These are phyloP conservation scores for Oreochromis niloticus DNA, from an alignment of 2,113 vertebrate genomes.

Conservation along the genomic window DNA sequence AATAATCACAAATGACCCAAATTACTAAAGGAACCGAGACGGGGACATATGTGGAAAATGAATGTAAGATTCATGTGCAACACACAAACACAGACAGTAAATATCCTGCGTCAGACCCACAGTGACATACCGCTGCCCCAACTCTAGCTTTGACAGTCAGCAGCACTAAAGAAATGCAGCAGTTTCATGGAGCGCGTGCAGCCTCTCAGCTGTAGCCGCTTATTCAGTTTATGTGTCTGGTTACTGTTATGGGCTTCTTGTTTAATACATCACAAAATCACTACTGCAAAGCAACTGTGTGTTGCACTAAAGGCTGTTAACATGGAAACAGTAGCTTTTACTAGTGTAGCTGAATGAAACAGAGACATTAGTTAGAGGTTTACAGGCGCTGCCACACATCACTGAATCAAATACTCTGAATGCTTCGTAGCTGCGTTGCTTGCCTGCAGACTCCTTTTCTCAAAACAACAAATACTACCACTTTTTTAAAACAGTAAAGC, in stretches of 20 bases:
- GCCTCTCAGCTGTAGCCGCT: background rate
- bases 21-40: background rate
- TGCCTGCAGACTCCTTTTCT: background rate
- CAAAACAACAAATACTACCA: background rate
- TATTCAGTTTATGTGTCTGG: background rate
- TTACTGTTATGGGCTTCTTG: background rate
- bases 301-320: background rate
- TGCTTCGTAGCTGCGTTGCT: background rate
- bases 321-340: background rate
- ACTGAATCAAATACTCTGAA: background rate
- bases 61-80: background rate
- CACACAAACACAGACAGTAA: background rate
- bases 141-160: background rate
- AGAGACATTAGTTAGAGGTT: fast-evolving
- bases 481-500: background rate
- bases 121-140: background rate
- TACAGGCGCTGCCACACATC: background rate
- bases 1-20: background rate
- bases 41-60: background rate
- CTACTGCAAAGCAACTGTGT: background rate
- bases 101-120: background rate
- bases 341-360: background rate
- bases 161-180: background rate
- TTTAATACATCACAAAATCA: background rate
- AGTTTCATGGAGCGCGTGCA: background rate